Base-by-base conservation (phyloP, 2,888 invertebrate species). In the Eubasilissa splendida region DNA sequence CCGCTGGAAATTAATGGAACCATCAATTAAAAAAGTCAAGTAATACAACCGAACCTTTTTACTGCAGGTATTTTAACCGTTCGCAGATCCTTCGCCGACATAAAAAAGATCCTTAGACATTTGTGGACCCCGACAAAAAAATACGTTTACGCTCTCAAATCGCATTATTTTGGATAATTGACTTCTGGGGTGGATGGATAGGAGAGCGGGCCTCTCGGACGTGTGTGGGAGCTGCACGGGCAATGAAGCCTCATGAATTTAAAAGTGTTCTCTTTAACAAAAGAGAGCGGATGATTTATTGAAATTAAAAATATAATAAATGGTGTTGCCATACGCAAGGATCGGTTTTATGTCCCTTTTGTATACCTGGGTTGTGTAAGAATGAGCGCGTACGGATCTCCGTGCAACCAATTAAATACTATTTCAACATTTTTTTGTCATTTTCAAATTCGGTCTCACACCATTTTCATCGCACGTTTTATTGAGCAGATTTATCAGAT, bases 291-390 rank as follows among this genome's bases (percentile, higher is more conserved):
- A 83, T 83, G 83, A 83, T 83, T 83, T 83, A 83, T 83, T 82
- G 83, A 83, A 83, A 83, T 83, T 83, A 83, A 82, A 82, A 83
- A 83, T 83, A 83, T 83, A 83, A 83, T 82, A 83, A 83, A 83
- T 83, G 83, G 83, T 83, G 77, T 79, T 75, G 80, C 77, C 81
- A 66, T 79, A 82, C 71, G 77, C 65, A 79, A 78, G 82, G 83
- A 82, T 83, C 81, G 80, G 42, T 79, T 83, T 80, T 82, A 80
- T 83, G 83, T 83, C 83, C 83, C 78, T 82, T 82, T 83, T 71
- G 63, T 77, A 68, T 83, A 83, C 83, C 83, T 83, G 83, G 58
- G 59, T 70, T 75, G 75, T 68, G 78, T 81, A 81, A 59, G 66
- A 68, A 73, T 31, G 54, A 58, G 60, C 63, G 52, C 74, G 54